Percentiles rank a stretch among this genome's conserved stretches.
Evolutionary conservation across 2,113 vertebrate genomes (phyloP).

Genomic region (Pithys albifrons): DNA sequence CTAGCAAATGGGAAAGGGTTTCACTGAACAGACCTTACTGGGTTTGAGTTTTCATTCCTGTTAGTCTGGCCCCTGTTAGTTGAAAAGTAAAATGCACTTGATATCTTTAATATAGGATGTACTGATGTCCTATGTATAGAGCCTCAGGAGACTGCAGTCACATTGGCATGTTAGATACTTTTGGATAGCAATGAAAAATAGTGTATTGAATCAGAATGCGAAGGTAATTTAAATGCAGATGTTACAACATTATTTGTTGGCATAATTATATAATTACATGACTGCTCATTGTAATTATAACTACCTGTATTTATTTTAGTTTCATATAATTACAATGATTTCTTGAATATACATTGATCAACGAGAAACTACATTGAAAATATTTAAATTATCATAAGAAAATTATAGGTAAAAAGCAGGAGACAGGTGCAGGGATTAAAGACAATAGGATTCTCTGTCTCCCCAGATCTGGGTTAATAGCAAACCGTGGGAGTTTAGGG

Average conservation of each 20-base stretch:
- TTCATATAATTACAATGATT: conserved; percentile 49
- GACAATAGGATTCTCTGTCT: background rate
- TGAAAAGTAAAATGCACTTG: background rate
- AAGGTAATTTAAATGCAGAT: conserved; percentile 20
- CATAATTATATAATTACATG: conserved; percentile 40
- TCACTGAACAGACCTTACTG: background rate
- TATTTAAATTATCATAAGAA: conserved; percentile 1
- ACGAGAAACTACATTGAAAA: background rate
- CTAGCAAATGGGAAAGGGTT: background rate
- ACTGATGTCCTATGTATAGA: background rate
- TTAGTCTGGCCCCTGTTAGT: background rate
- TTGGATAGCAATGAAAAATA: background rate
- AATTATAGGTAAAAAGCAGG: background rate
- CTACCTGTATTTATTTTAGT: conserved; percentile 34
- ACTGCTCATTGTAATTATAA: conserved; percentile 29
- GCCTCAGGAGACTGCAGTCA: background rate
- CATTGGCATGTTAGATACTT: background rate
- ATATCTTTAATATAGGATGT: background rate
- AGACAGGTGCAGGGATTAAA: background rate
- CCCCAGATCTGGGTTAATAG: background rate
- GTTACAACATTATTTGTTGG: background rate
- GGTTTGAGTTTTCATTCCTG: background rate
- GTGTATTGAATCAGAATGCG: background rate
- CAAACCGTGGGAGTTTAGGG: background rate
- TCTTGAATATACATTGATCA: background rate